phyloP scores from a whole-genome alignment of 1,140 invertebrate genomes.

The Maniola jurtina region DNA sequence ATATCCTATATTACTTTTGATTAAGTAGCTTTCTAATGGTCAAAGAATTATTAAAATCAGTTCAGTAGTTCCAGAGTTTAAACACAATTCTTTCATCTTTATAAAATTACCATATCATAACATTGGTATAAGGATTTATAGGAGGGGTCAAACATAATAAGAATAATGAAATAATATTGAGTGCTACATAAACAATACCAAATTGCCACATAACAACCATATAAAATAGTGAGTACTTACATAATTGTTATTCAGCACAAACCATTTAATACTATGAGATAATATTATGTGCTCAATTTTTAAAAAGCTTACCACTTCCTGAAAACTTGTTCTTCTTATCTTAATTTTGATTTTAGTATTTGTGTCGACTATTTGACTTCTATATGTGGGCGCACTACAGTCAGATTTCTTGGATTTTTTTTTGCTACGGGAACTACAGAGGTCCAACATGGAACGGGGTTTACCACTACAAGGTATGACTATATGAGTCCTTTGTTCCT shows the following conservation, averaged over 20 bases:
- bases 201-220: too few species aligned
- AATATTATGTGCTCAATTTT: background rate
- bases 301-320: slow-evolving; percentile 57
- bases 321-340: slow-evolving; percentile 65
- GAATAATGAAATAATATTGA: too few species aligned
- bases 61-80: too few species aligned
- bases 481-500: slow-evolving; percentile 67
- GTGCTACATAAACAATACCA: too few species aligned
- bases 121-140: too few species aligned
- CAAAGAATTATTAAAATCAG: too few species aligned
- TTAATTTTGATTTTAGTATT: slow-evolving; percentile 75
- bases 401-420: slow-evolving; percentile 74
- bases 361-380: slow-evolving; percentile 74
- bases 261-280: background rate
- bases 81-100: too few species aligned
- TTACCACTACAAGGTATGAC: slow-evolving; percentile 75
- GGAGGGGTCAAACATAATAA: too few species aligned
- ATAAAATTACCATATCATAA: too few species aligned
- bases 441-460: slow-evolving; percentile 74
- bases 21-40: too few species aligned
- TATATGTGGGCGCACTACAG: slow-evolving; percentile 64
- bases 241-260: background rate
- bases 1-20: too few species aligned
- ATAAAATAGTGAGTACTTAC: too few species aligned
- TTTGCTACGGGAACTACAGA: slow-evolving; percentile 72